A percentile compares a stretch with the other conserved stretches of the same genome.
phyloP scores from a whole-genome alignment of 2,113 vertebrate genomes.

The Entelurus aequoreus region DNA sequence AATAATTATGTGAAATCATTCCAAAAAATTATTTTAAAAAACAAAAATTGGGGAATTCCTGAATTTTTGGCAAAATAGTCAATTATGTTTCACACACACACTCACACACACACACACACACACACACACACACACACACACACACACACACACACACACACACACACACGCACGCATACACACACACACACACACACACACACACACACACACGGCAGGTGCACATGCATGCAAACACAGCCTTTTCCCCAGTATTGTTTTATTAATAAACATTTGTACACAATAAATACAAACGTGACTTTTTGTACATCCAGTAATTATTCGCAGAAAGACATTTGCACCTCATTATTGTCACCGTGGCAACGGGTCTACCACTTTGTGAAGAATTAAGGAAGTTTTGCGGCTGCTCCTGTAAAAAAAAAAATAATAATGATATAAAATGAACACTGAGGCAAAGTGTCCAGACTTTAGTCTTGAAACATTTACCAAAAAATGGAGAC shows the following conservation, averaged over 20 bases:
- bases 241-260: slow-evolving; percentile 71
- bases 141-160: no score
- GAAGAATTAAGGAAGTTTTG: slow-evolving; percentile 77
- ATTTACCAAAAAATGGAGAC: slow-evolving; percentile 24
- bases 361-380: slow-evolving; percentile 56
- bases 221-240: slow-evolving; percentile 5
- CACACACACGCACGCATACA: no score
- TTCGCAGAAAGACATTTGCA: slow-evolving; percentile 83
- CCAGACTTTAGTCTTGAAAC: slow-evolving; percentile 57
- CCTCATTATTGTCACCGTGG: slow-evolving; percentile 78
- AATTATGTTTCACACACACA: no score
- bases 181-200: no score
- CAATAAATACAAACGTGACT: slow-evolving; percentile 99
- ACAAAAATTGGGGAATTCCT: no score
- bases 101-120: no score
- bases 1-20: no score
- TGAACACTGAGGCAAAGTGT: slow-evolving; percentile 66
- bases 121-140: no score
- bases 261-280: slow-evolving; percentile 99
- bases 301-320: slow-evolving; percentile 93
- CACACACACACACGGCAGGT: not conserved
- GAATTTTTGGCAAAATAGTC: no score
- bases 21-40: no score
- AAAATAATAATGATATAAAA: slow-evolving; percentile 69
- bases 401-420: slow-evolving; percentile 71